A percentile compares a stretch with the other conserved stretches of the same genome.
Conservation (phyloP, 30 jellyfish, hydroid and myxozoan genomes). For the Nemopilema nomurai region DNA sequence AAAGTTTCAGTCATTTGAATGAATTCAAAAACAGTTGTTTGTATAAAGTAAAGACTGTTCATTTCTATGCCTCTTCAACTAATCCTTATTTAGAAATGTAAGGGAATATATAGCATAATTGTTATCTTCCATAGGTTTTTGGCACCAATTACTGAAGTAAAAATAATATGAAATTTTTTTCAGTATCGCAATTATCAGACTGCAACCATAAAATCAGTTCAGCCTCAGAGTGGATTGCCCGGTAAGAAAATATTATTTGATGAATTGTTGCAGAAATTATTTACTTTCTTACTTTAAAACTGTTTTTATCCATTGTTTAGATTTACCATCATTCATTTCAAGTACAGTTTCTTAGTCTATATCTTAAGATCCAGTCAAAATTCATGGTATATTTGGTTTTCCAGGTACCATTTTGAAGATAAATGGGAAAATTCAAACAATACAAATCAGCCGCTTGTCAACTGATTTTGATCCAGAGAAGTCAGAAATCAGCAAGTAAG, state of each 20-base stretch:
- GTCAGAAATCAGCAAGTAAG: constrained; percentile 76
- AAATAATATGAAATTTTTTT: neutral
- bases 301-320: too few relatives aligned
- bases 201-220: constrained; percentile 30
- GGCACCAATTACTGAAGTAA: neutral
- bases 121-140: too few relatives aligned
- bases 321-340: too few relatives aligned
- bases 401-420: constrained; percentile 57
- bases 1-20: too few relatives aligned
- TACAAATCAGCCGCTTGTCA: constrained; percentile 76
- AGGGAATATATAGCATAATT: too few relatives aligned
- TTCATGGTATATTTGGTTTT: too few relatives aligned
- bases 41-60: too few relatives aligned
- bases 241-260: constrained; percentile 18
- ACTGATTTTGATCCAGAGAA: constrained; percentile 63
- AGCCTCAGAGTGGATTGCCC: constrained; percentile 65
- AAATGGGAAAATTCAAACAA: constrained; percentile 63
- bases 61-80: too few relatives aligned
- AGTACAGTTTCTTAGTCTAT: too few relatives aligned
- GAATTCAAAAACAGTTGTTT: too few relatives aligned
- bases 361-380: too few relatives aligned
- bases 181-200: constrained; percentile 60
- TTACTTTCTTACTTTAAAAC: too few relatives aligned
- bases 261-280: neutral
- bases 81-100: neutral